These are phyloP conservation scores for Progne subis DNA, from an alignment of 2,113 vertebrate species.

Conservation along the genomic window DNA sequence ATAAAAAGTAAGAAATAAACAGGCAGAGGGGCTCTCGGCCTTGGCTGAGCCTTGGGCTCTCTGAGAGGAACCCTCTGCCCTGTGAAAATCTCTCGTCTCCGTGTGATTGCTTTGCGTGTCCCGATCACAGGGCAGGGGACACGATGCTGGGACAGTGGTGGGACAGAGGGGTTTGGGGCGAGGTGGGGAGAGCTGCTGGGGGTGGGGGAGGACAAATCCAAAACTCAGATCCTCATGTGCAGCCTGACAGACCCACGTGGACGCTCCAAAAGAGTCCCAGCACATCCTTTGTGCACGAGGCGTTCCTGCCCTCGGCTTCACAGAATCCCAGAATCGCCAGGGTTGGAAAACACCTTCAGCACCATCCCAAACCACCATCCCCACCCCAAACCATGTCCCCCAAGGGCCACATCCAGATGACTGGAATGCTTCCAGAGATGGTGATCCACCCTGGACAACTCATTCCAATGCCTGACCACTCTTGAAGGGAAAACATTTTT, in stretches of 20 bases:
- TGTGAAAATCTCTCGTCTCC: too few species aligned
- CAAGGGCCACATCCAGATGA: background rate
- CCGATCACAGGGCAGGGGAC: background rate
- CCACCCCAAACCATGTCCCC: background rate
- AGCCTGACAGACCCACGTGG: background rate
- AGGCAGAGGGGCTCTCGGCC: too few species aligned
- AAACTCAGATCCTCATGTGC: fast-evolving
- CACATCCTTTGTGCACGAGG: fast-evolving
- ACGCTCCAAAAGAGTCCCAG: background rate
- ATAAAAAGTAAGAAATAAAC: too few species aligned
- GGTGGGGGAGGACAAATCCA: background rate
- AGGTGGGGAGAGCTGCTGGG: background rate
- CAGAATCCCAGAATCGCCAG: background rate
- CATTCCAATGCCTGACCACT: background rate
- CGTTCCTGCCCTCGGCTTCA: background rate
- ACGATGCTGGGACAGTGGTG: background rate
- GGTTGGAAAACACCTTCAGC: background rate
- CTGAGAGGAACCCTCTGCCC: too few species aligned
- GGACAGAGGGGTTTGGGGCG: fast-evolving
- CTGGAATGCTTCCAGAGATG: background rate
- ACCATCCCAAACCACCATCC: background rate
- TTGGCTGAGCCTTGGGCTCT: too few species aligned
- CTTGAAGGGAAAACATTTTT: background rate
- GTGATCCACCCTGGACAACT: background rate
- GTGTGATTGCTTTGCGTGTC: too few species aligned